Conservation (phyloP, 2,113 vertebrate genomes). For the Seriola aureovittata region DNA sequence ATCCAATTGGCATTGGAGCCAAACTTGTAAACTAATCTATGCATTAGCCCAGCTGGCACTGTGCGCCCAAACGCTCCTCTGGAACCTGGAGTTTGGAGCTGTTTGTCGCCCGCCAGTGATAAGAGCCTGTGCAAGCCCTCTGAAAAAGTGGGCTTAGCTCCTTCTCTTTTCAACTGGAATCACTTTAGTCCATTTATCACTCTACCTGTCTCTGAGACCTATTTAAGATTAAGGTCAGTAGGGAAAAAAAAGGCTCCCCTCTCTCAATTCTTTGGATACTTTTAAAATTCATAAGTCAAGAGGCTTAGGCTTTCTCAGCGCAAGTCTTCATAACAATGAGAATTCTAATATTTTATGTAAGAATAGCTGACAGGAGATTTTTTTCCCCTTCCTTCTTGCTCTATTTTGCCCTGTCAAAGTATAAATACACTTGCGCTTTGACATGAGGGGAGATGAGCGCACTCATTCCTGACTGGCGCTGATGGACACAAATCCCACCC, state of each 20-base stretch:
- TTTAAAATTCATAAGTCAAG: conserved; percentile 87
- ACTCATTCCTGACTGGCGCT: conserved; percentile 33
- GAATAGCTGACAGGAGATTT: conserved; percentile 87
- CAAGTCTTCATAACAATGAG: conserved; percentile 85
- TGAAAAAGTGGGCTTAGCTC: conserved; percentile 77
- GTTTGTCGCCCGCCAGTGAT: conserved; percentile 79
- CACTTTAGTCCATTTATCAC: conserved; percentile 81
- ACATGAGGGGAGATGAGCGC: conserved; percentile 40
- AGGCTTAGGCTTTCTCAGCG: conserved; percentile 86
- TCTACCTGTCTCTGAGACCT: conserved; percentile 87
- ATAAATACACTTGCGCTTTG: conserved; percentile 62
- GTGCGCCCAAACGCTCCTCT: conserved; percentile 65
- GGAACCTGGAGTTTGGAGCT: conserved; percentile 79
- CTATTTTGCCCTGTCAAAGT: conserved; percentile 63
- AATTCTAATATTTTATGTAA: conserved; percentile 85
- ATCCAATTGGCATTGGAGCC: conserved; percentile 86
- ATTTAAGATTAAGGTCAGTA: conserved; percentile 87
- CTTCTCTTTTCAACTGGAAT: conserved; percentile 79
- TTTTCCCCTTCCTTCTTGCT: conserved; percentile 58
- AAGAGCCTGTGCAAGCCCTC: conserved; percentile 72
- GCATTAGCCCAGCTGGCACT: conserved; percentile 83
- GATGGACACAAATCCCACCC: conserved; percentile 79
- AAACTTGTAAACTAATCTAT: conserved; percentile 88
- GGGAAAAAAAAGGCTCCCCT: conserved; percentile 45
- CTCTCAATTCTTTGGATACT: conserved; percentile 79